Evolutionary conservation across 2,113 vertebrate species (phyloP).

Genomic region (Thermophis baileyi): DNA sequence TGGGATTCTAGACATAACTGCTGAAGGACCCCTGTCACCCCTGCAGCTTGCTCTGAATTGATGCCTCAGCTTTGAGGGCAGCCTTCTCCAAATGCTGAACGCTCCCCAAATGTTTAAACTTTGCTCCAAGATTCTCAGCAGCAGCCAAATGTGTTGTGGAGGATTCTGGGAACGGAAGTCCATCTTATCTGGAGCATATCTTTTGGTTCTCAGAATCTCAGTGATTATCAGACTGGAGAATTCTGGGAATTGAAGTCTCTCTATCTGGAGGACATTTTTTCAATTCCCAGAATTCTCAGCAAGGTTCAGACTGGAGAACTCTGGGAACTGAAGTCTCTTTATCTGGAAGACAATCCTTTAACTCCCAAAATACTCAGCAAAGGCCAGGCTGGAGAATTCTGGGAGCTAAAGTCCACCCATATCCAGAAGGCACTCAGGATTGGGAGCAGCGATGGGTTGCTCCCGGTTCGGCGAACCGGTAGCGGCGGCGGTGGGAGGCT

Average conservation of each 20-base stretch:
- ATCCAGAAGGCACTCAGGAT: background rate
- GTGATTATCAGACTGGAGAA: background rate
- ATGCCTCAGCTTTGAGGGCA: background rate
- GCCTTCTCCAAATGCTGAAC: background rate
- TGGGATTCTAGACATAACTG: conserved; percentile 27
- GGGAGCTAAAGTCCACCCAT: background rate
- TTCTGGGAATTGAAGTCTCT: background rate
- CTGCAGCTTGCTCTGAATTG: background rate
- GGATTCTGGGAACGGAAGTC: background rate
- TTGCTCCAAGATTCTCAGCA: background rate
- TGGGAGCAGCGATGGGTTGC: background rate
- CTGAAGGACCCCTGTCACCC: conserved; percentile 38
- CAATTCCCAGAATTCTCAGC: background rate
- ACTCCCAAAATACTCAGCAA: background rate
- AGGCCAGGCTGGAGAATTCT: background rate
- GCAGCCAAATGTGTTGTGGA: background rate
- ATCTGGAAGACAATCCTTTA: background rate
- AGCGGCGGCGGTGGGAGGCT: no score
- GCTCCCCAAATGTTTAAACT: background rate
- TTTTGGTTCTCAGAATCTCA: background rate
- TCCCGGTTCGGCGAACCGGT: no score
- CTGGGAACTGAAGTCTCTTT: background rate
- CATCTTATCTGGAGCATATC: background rate
- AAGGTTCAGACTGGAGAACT: background rate
- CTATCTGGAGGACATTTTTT: background rate